Percentiles rank a stretch among this genome's conserved stretches.
Evolutionary conservation across 92 coral and sea anemone species (phyloP).

Genomic region (Isaurus tuberculatus): DNA sequence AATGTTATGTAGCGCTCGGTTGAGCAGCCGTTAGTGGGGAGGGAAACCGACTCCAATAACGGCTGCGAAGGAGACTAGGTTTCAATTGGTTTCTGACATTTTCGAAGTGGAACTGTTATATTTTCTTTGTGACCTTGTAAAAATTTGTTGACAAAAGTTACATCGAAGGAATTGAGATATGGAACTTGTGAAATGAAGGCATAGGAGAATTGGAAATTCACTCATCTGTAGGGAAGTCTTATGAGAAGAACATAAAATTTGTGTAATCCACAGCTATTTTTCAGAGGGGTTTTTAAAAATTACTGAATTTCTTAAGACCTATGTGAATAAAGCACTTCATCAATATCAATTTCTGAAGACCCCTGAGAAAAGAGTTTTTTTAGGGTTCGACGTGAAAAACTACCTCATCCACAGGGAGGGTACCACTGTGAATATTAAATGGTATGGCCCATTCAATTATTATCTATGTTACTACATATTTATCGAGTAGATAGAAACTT

Average conservation of each 20-base stretch:
- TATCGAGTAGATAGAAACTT: background rate
- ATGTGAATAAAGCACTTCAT: background rate
- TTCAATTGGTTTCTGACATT: too few species aligned
- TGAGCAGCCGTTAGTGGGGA: too few species aligned
- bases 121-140: slow-evolving; percentile 22
- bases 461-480: background rate
- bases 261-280: too few species aligned
- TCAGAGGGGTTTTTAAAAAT: background rate
- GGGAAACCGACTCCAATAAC: too few species aligned
- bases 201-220: slow-evolving; percentile 27
- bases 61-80: too few species aligned
- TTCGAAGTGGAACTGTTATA: slow-evolving; percentile 12
- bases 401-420: background rate
- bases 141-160: slow-evolving; percentile 7
- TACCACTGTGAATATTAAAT: background rate
- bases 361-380: background rate
- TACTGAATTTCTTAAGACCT: background rate
- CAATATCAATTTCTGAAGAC: background rate
- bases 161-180: background rate
- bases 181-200: slow-evolving; percentile 4
- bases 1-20: too few species aligned
- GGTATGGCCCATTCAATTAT: background rate
- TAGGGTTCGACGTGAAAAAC: background rate
- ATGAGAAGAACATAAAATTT: too few species aligned
- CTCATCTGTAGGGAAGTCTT: slow-evolving; percentile 16